Evolutionary conservation across 2,113 vertebrate species (phyloP).

Genomic region (Stictonetta naevosa): DNA sequence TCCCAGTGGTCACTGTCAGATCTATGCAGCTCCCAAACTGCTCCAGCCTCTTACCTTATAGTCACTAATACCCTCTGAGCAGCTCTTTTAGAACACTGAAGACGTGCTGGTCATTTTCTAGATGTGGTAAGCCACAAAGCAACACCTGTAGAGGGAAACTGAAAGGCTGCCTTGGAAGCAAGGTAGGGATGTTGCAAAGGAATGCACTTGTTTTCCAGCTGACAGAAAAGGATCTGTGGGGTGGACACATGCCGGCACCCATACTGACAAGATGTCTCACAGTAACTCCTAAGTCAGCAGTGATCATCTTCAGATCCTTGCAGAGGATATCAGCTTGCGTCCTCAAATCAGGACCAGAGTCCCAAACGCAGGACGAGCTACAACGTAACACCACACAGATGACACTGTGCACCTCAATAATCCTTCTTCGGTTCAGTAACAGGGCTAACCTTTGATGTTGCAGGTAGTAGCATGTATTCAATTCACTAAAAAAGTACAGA

Average conservation of each 20-base stretch:
- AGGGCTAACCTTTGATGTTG: not conserved
- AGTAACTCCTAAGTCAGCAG: not conserved
- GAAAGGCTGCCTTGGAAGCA: not conserved
- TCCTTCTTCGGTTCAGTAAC: not conserved
- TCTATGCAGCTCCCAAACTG: not conserved
- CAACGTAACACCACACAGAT: not conserved
- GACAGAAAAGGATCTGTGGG: fast-evolving
- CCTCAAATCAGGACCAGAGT: not conserved
- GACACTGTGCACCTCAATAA: not conserved
- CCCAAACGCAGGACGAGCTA: not conserved
- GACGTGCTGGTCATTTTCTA: not conserved
- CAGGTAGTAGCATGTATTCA: not conserved
- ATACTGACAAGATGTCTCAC: not conserved
- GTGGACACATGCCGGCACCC: not conserved
- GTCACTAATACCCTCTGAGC: not conserved
- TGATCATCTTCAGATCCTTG: not conserved
- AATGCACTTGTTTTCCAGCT: not conserved
- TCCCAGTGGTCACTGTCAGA: not conserved
- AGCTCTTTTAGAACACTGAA: not conserved
- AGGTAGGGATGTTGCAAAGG: not conserved
- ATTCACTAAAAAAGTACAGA: not conserved
- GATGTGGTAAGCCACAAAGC: not conserved
- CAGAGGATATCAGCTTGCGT: not conserved
- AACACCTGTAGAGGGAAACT: fast-evolving
- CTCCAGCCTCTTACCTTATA: not conserved